Percentiles rank a stretch among this genome's conserved stretches.
phyloP scores from a whole-genome alignment of 1,140 invertebrate genomes.

The fruit fly (Drosophila melanogaster) region Release_6_plus_ISO1_MT NT_037436.4:21636501-21637000 shows the following conservation, averaged over 20 bases:
- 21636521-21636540: no score
- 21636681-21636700: neutral
- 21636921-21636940: conserved; percentile 44
- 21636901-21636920: conserved; percentile 18
- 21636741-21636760: conserved; percentile 12
- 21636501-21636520: no score
- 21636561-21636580: neutral
- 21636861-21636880: conserved; percentile 66
- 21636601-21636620: no score
- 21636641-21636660: no score
- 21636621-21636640: no score
- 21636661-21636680: no score
- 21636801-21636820: conserved; percentile 5
- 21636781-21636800: conserved; percentile 3
- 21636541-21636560: neutral
- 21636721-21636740: neutral
- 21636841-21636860: conserved; percentile 59
- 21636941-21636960: conserved; percentile 46
- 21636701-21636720: neutral
- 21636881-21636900: conserved; percentile 24
- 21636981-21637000: conserved; percentile 48
- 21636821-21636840: conserved; percentile 39
- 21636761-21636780: neutral
- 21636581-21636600: no score
- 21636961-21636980: conserved; percentile 28